Evolutionary conservation across 92 coral and sea anemone genomes (phyloP).

Genomic region (Parazoanthus atlanticus): DNA sequence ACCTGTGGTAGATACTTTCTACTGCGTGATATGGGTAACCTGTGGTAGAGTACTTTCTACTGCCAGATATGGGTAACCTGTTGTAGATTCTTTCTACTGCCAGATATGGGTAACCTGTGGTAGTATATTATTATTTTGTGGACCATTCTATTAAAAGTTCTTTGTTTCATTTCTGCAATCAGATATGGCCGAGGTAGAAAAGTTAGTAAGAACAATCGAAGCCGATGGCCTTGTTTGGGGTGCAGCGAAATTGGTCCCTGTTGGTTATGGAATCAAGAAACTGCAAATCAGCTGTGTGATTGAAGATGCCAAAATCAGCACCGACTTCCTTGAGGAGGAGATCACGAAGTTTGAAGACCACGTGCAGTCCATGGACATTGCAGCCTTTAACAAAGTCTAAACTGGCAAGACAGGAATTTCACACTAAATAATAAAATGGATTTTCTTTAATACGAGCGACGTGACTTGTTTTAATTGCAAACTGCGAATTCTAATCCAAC

Average conservation of each 20-base stretch:
- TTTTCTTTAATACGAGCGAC: not conserved
- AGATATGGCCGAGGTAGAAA: constrained; percentile 91
- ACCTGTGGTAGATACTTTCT: too few relatives aligned
- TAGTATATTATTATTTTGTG: too few relatives aligned
- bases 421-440: constrained; percentile 19
- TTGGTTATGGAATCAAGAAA: constrained; percentile 94
- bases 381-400: constrained; percentile 94
- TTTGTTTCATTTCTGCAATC: not conserved
- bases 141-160: not conserved
- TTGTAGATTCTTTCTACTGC: not conserved
- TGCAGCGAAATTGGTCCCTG: constrained; percentile 81
- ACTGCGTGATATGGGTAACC: too few relatives aligned
- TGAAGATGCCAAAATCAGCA: constrained; percentile 93
- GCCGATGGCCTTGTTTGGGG: constrained; percentile 96
- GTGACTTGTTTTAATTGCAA: not conserved
- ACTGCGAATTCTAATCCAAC: too few relatives aligned
- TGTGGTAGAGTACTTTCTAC: not conserved
- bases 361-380: constrained; percentile 93
- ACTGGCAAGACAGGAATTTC: constrained; percentile 10
- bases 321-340: constrained; percentile 88
- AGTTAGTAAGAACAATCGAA: constrained; percentile 72
- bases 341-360: constrained; percentile 80
- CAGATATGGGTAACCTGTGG: not conserved
- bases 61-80: too few relatives aligned
- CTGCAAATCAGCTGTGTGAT: constrained; percentile 85